Evolutionary conservation across 2,113 vertebrate species (phyloP).

Genomic region (Eurypyga helias): DNA sequence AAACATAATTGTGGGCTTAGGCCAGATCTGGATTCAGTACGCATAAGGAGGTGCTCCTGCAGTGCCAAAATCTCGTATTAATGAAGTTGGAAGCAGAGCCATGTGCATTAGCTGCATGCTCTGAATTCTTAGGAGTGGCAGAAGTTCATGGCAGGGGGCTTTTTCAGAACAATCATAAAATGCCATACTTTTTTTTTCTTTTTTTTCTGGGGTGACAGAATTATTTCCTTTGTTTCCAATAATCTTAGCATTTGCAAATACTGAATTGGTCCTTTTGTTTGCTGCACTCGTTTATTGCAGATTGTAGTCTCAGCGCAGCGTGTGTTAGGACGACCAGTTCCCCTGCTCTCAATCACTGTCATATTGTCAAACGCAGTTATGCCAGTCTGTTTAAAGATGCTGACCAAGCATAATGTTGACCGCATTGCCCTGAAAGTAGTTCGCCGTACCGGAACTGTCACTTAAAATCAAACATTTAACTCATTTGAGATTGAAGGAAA

Average conservation of each 20-base stretch:
- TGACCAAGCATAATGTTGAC: background rate
- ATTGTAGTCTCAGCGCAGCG: background rate
- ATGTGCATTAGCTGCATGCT: background rate
- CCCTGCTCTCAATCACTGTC: background rate
- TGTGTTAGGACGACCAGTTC: constrained; percentile 1
- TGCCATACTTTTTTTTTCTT: background rate
- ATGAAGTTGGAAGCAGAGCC: constrained; percentile 44
- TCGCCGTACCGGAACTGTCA: background rate
- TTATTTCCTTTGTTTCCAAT: constrained; percentile 15
- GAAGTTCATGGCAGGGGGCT: background rate
- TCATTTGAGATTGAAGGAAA: constrained; percentile 24
- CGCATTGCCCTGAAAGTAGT: background rate
- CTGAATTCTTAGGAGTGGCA: constrained; percentile 27
- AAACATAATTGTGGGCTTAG: constrained; percentile 30
- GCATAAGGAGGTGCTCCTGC: constrained; percentile 20
- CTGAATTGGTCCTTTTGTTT: constrained; percentile 15
- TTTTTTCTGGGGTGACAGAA: background rate
- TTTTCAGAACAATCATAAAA: constrained; percentile 2
- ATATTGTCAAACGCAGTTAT: background rate
- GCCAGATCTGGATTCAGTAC: background rate
- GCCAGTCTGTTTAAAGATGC: background rate
- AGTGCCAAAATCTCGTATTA: constrained; percentile 46
- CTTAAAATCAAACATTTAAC: constrained; percentile 46
- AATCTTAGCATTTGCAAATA: constrained; percentile 7
- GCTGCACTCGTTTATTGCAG: background rate